Evolutionary conservation across 1,140 invertebrate genomes (phyloP).

Genomic region (Cherax destructor): DNA sequence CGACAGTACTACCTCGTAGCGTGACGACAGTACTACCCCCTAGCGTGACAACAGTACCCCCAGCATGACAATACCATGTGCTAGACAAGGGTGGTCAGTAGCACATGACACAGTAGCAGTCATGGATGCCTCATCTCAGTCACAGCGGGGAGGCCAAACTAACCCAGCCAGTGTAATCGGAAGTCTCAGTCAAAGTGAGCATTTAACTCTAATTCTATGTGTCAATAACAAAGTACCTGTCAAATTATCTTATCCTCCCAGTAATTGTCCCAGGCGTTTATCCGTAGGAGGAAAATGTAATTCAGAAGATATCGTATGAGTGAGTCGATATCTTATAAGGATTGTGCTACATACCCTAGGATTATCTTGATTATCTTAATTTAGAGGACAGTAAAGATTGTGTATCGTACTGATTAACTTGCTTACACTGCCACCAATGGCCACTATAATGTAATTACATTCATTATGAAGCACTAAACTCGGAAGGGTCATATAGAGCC

Average conservation of each 20-base stretch:
- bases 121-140: conserved; percentile 16
- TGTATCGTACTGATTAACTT: no score
- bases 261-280: conserved; percentile 24
- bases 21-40: not conserved
- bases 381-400: no score
- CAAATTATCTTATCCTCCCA: conserved; percentile 47
- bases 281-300: no score
- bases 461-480: no score
- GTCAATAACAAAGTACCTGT: conserved; percentile 64
- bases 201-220: conserved; percentile 61
- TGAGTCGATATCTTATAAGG: no score
- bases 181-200: conserved; percentile 54
- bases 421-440: no score
- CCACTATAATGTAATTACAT: no score
- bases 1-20: no score
- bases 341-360: no score
- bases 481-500: no score
- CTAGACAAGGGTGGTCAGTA: not conserved
- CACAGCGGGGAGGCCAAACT: conserved; percentile 54
- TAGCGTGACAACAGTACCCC: not conserved
- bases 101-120: conserved; percentile 47
- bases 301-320: no score
- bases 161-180: conserved; percentile 41
- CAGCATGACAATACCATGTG: not conserved
- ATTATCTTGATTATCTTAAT: no score